Evolutionary conservation across 2,113 vertebrate genomes (phyloP).

Genomic region (Trematocara marginatum): DNA sequence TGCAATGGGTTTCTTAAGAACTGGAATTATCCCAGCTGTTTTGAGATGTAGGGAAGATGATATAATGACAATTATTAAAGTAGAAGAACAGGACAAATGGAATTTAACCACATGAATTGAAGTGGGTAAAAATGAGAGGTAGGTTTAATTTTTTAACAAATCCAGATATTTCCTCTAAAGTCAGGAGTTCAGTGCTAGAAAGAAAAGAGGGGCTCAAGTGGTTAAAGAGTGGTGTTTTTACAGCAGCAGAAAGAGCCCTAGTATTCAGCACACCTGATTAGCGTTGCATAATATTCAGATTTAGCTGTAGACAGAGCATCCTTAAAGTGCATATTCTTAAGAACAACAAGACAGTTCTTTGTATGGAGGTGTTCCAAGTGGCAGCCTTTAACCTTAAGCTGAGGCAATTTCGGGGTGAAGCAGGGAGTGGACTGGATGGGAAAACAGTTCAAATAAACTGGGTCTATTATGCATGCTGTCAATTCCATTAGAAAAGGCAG

Average conservation of each 20-base stretch:
- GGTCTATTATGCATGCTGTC: neutral
- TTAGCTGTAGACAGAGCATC: neutral
- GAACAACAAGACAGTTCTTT: fast-evolving
- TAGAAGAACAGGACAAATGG: neutral
- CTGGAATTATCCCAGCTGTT: neutral
- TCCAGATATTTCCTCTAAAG: neutral
- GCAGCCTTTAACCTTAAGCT: neutral
- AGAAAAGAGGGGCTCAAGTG: neutral
- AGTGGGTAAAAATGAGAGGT: neutral
- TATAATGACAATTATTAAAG: neutral
- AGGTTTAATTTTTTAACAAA: neutral
- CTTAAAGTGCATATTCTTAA: too few species aligned
- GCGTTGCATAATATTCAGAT: neutral
- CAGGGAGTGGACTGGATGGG: neutral
- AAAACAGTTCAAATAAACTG: neutral
- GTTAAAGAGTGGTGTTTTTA: neutral
- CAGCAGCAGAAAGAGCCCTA: neutral
- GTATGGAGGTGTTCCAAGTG: neutral
- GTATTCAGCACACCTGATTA: neutral
- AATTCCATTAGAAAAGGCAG: neutral
- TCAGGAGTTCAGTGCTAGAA: fast-evolving
- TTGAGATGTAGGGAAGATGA: neutral
- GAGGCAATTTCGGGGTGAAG: fast-evolving
- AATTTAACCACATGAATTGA: neutral
- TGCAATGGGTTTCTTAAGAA: neutral